Percentiles rank a stretch among this genome's conserved stretches.
phyloP scores from a whole-genome alignment of 2,888 invertebrate species.

The Chloroclystis v-ata region DNA sequence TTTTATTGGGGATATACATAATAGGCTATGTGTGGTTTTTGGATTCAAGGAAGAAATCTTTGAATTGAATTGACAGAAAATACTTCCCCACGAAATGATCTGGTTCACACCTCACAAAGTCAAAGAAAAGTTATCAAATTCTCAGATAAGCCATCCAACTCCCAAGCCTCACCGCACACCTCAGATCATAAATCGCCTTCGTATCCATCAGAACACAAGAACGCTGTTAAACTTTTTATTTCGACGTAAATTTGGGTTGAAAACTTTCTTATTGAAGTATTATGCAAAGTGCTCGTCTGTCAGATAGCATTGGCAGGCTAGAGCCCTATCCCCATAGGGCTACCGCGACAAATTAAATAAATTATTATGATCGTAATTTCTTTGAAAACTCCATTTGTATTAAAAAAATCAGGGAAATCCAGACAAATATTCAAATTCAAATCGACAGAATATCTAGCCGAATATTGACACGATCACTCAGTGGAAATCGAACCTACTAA shows the following conservation, averaged over 20 bases:
- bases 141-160: constrained; percentile 20
- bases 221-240: constrained; percentile 43
- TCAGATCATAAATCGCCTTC: constrained; percentile 27
- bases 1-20: too few species aligned
- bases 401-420: too few species aligned
- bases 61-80: too few species aligned
- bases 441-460: too few species aligned
- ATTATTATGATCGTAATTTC: too few species aligned
- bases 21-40: too few species aligned
- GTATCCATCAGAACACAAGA: constrained; percentile 38
- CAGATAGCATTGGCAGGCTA: constrained; percentile 36
- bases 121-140: constrained; percentile 18
- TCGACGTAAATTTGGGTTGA: constrained; percentile 39
- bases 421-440: too few species aligned
- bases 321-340: constrained; percentile 22
- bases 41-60: too few species aligned
- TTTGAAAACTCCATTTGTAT: too few species aligned
- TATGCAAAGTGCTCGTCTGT: constrained; percentile 49
- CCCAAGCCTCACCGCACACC: constrained; percentile 14
- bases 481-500: too few species aligned
- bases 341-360: constrained; percentile 9
- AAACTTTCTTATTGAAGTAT: constrained; percentile 66
- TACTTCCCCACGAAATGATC: background rate
- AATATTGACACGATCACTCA: too few species aligned
- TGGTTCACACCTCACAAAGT: constrained; percentile 4